Conservation (phyloP, 2,797 vertebrate genomes). For the Synaphobranchus kaupii region DNA sequence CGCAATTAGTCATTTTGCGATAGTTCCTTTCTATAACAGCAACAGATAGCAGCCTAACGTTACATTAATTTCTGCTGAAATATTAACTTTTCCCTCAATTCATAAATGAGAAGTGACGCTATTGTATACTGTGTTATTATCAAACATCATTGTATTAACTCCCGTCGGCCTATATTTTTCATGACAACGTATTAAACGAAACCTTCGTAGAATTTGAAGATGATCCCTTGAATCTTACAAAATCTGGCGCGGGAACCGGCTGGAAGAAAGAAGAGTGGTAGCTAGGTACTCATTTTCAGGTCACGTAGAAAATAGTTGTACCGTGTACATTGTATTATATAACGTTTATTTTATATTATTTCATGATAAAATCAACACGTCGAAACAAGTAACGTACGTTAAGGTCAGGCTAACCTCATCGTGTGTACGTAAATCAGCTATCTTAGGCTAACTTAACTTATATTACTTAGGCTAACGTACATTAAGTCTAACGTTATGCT, state of each 20-base stretch:
- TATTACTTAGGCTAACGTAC: background rate
- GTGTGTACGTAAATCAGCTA: background rate
- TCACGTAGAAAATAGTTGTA: too few relatives aligned
- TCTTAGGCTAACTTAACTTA: background rate
- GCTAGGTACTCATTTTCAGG: background rate
- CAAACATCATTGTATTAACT: too few relatives aligned
- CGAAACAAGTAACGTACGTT: background rate
- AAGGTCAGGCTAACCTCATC: background rate
- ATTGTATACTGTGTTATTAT: too few relatives aligned
- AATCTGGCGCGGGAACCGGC: constrained; percentile 61
- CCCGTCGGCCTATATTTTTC: background rate
- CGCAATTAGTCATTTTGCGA: background rate
- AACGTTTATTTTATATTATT: background rate
- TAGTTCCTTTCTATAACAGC: background rate
- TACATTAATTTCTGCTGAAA: background rate
- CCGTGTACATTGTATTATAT: background rate
- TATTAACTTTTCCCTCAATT: background rate
- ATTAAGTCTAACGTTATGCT: too few relatives aligned
- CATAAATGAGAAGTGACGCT: background rate
- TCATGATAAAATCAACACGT: background rate
- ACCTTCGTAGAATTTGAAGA: constrained; percentile 27
- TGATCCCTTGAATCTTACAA: constrained; percentile 37
- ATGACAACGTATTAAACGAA: background rate
- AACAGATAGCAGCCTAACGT: background rate
- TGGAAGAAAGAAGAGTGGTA: background rate